These are phyloP conservation scores for Nerophis lumbriciformis DNA, from an alignment of 2,113 vertebrate species.

Conservation along the genomic window DNA sequence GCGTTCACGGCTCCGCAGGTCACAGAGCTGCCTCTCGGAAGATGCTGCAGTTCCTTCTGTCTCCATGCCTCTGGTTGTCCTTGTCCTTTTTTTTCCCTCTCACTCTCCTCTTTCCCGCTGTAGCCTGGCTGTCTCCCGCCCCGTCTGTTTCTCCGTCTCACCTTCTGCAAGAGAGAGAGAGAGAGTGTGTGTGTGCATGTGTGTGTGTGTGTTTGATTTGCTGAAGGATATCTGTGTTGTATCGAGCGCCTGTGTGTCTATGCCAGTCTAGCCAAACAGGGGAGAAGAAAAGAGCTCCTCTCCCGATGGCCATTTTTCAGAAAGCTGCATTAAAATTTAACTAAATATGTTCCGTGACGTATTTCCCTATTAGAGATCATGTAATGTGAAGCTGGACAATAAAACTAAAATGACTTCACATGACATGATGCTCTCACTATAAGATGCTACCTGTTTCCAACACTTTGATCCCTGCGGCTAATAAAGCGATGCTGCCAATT, in stretches of 20 bases:
- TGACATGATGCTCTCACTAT: no score
- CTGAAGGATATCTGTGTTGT: constrained; percentile 34
- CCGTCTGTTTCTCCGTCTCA: constrained; percentile 23
- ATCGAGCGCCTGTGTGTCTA: constrained; percentile 17
- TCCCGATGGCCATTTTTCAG: constrained; percentile 1
- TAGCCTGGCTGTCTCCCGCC: constrained; percentile 11
- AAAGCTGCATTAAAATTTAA: constrained; percentile 4
- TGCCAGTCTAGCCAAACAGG: constrained; percentile 20
- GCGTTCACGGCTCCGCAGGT: constrained; percentile 24
- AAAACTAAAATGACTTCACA: no score
- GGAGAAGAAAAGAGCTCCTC: constrained; percentile 8
- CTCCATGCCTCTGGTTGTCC: constrained; percentile 14
- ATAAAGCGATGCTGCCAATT: no score
- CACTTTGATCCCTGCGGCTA: no score
- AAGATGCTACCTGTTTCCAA: no score
- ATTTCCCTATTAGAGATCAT: no score
- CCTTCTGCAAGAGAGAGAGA: background rate
- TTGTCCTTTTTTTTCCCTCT: background rate
- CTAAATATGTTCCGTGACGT: no score
- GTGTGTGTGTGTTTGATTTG: constrained; percentile 9
- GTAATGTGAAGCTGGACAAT: no score
- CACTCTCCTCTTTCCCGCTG: background rate
- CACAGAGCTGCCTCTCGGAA: constrained; percentile 31
- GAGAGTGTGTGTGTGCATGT: background rate
- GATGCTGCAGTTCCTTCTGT: constrained; percentile 33